A percentile compares a stretch with the other conserved stretches of the same genome.
phyloP scores from a whole-genome alignment of 2,113 vertebrate species.

The Dolichotis patagonum region DNA sequence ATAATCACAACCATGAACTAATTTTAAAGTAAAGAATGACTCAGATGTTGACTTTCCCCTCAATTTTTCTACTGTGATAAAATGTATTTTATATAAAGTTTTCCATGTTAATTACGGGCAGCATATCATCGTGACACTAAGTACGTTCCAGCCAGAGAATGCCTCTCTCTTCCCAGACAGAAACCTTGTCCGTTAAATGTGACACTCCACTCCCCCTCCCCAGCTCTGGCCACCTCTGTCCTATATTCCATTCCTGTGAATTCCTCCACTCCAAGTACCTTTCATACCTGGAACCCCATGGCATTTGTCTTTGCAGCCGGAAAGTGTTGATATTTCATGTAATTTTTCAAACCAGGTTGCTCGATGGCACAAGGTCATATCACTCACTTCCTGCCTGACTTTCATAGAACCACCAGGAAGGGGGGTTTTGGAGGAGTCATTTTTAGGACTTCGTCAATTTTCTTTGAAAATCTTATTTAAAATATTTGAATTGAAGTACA shows the following conservation, averaged over 20 bases:
- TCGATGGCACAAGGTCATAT: background rate
- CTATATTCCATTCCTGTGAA: background rate
- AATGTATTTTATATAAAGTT: background rate
- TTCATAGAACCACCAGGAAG: background rate
- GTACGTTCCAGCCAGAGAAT: fast-evolving
- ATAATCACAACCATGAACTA: background rate
- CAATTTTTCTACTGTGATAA: background rate
- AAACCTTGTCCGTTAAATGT: background rate
- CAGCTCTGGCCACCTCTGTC: background rate
- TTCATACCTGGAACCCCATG: background rate
- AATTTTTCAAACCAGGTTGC: background rate
- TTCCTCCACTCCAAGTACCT: too few species aligned
- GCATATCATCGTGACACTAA: background rate
- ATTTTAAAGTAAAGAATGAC: background rate
- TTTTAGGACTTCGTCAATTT: background rate
- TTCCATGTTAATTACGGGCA: background rate
- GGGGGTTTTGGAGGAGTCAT: too few species aligned
- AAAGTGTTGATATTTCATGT: background rate
- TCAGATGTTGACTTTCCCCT: background rate
- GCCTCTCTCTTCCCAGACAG: background rate
- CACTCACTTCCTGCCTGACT: background rate
- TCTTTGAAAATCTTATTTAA: background rate
- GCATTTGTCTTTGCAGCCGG: background rate
- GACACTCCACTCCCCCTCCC: background rate
- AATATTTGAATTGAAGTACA: background rate